Evolutionary conservation across 2,888 invertebrate species (phyloP).

Genomic region (Invenusta paracnida): DNA sequence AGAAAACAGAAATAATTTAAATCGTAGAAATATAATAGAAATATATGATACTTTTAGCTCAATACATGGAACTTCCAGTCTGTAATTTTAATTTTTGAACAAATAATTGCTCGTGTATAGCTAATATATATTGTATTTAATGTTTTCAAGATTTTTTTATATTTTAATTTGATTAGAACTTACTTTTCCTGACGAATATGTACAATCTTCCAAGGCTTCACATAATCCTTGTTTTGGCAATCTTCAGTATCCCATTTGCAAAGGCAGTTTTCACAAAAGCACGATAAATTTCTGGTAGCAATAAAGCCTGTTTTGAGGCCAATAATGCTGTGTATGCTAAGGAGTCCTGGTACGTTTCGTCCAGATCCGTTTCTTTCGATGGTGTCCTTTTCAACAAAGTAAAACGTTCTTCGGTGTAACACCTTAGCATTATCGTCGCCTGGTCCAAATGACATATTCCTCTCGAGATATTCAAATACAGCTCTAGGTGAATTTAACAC

Average conservation of each 20-base stretch:
- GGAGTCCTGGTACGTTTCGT: neutral
- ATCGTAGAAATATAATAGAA: too few relatives aligned
- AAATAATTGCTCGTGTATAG: too few relatives aligned
- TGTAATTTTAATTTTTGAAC: too few relatives aligned
- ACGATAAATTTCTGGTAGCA: neutral
- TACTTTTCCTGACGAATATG: neutral
- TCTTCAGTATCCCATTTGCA: neutral
- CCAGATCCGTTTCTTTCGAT: neutral
- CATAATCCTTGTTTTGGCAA: neutral
- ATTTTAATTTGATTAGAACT: neutral
- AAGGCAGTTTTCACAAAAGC: neutral
- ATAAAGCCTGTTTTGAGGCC: neutral
- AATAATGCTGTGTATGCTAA: neutral
- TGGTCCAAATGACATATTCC: neutral
- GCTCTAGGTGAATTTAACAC: neutral
- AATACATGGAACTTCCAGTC: too few relatives aligned
- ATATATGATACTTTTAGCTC: too few relatives aligned
- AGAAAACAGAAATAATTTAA: too few relatives aligned
- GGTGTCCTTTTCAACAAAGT: neutral
- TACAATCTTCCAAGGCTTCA: neutral
- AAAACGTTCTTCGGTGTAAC: neutral
- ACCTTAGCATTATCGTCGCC: neutral
- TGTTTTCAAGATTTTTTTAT: too few relatives aligned
- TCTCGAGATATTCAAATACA: neutral
- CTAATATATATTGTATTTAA: too few relatives aligned